Base-by-base conservation (phyloP, 2,113 vertebrate species). In the Amphiprion ocellaris region DNA sequence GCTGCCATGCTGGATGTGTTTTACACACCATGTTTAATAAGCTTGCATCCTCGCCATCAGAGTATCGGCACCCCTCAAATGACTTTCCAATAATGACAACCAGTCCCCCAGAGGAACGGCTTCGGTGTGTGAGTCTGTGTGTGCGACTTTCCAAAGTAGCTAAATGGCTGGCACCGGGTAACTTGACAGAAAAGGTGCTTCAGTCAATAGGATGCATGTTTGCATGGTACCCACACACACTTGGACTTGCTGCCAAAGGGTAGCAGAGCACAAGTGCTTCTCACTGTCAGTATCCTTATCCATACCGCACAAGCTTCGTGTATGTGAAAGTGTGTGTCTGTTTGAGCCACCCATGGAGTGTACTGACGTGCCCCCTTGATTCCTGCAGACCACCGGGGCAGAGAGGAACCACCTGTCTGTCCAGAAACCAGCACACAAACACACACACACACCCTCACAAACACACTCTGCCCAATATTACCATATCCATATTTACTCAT, bases 1-100 rank as follows among this genome's bases (percentile, higher is more conserved):
- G 78, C 86, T 58, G 82, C 72, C 66, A 56, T 77, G 81, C 66
- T 64, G 59, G 54, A 84, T 74, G 79, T 83, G 80, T 84, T 83
- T 78, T 82, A 86, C 86, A 86, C 54, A 17, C 58, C 62, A 55
- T 83, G 82, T 87, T 90, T 90, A 90, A 92, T 89, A 90, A 91
- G 78, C 69, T 81, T 4, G 70, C 49, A 19, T 85, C 84, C 74
- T 55, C 1, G 15, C 87, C 64, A 65, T 85, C 86, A 68, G 47
- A 71, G 58, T 86, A 90, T 92, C 24, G 83, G 84, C 89, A 89
- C 61, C 39, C 68, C 74, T 87, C 68, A 86, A 92, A 92, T 92
- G 87, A 77, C 87, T 89, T 92, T 90, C 86, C 90, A 77, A 89
- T 91, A 91, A 92, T 85, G 91, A 90, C 81, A 72, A 78, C 52